Conservation (phyloP, 2,797 vertebrate species). For the Microcaecilia unicolor region DNA sequence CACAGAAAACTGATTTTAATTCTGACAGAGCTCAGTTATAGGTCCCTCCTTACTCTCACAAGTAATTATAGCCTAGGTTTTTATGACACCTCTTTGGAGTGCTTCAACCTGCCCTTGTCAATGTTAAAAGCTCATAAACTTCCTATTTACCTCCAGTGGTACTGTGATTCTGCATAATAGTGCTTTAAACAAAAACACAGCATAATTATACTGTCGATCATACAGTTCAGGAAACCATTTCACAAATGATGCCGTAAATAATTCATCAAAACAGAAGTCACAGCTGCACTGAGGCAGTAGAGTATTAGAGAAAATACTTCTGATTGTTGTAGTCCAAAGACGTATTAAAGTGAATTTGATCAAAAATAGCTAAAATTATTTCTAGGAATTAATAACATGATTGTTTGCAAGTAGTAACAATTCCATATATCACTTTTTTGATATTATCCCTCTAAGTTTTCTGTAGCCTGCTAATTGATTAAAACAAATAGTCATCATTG, state of each 20-base stretch:
- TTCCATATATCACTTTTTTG: too few relatives aligned
- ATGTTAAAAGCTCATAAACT: conserved; percentile 60
- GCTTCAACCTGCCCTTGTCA: conserved; percentile 58
- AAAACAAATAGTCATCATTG: too few relatives aligned
- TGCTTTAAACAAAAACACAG: conserved; percentile 57
- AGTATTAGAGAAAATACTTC: conserved; percentile 49
- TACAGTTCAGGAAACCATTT: conserved; percentile 52
- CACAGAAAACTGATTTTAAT: too few relatives aligned
- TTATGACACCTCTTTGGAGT: conserved; percentile 36
- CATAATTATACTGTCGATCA: conserved; percentile 64
- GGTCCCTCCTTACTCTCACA: too few relatives aligned
- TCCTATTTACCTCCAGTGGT: conserved; percentile 53
- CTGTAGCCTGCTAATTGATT: too few relatives aligned
- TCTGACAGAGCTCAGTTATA: too few relatives aligned
- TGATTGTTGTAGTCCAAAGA: too few relatives aligned
- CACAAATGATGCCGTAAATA: conserved; percentile 62
- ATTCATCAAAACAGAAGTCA: conserved; percentile 60
- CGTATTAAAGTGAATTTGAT: too few relatives aligned
- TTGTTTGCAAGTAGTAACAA: too few relatives aligned
- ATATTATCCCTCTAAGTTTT: too few relatives aligned
- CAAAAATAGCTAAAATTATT: too few relatives aligned
- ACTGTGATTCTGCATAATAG: conserved; percentile 54
- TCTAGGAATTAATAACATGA: too few relatives aligned
- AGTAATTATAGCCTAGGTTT: conserved; percentile 38
- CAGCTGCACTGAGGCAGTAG: conserved; percentile 51